These are phyloP conservation scores for Watsonalla binaria DNA, from an alignment of 2,888 invertebrate species.

Conservation along the genomic window DNA sequence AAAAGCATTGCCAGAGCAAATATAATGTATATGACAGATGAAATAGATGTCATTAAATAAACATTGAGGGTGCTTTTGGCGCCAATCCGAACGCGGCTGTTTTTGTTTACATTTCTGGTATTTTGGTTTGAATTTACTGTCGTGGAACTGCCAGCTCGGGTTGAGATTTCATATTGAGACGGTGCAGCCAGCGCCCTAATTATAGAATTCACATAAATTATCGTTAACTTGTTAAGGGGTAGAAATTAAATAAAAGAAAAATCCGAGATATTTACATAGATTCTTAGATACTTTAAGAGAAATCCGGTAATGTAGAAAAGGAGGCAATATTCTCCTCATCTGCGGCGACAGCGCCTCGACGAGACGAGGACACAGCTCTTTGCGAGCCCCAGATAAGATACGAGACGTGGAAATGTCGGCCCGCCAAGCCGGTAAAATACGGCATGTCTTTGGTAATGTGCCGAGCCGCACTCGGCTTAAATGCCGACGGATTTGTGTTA, in stretches of 20 bases:
- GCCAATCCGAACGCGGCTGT: not conserved
- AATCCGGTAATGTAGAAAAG: conserved; percentile 18
- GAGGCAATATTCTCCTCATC: conserved; percentile 23
- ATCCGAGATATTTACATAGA: conserved; percentile 8
- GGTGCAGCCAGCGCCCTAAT: not conserved
- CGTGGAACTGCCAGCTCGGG: not conserved
- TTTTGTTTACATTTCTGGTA: not conserved
- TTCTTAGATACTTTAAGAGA: conserved; percentile 14
- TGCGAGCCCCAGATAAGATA: conserved; percentile 19
- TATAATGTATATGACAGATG: not conserved
- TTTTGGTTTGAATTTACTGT: not conserved
- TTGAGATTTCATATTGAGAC: not conserved
- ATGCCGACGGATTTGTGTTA: conserved; percentile 20
- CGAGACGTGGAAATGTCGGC: conserved; percentile 22
- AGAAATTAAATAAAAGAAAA: not conserved
- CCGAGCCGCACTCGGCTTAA: conserved; percentile 18
- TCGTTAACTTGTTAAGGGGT: too few relatives aligned
- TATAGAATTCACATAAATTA: too few relatives aligned
- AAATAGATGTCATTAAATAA: not conserved
- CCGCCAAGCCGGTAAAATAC: conserved; percentile 26
- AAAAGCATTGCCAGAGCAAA: not conserved
- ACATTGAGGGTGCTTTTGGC: not conserved
- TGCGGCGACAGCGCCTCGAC: conserved; percentile 10
- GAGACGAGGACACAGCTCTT: conserved; percentile 16
- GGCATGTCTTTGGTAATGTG: conserved; percentile 21